phyloP scores from a whole-genome alignment of 2,113 vertebrate species.

The Antechinus flavipes region DNA sequence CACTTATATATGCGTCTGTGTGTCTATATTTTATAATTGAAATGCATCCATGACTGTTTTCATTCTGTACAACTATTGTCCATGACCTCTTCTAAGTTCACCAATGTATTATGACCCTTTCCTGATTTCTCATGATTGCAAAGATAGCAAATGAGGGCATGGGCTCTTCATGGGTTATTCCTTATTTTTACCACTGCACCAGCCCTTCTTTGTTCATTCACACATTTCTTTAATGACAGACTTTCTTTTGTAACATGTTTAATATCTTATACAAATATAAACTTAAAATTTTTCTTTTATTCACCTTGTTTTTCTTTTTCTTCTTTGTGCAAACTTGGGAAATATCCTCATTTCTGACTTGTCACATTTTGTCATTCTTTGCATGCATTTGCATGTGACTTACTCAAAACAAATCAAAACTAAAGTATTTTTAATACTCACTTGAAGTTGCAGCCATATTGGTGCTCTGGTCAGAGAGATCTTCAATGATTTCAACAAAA shows the following conservation, averaged over 20 bases:
- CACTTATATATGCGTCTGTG: too few species aligned
- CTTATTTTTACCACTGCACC: neutral
- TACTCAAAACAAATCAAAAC: neutral
- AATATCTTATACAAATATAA: neutral
- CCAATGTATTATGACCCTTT: neutral
- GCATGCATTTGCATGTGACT: neutral
- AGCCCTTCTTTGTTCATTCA: neutral
- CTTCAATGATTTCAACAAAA: constrained; percentile 94
- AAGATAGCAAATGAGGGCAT: neutral
- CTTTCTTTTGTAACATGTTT: neutral
- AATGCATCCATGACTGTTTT: neutral
- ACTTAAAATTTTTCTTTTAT: neutral
- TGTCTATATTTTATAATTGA: neutral
- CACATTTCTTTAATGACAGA: neutral
- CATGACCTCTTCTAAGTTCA: neutral
- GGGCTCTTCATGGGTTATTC: neutral
- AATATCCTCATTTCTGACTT: neutral
- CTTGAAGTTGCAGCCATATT: constrained; percentile 68
- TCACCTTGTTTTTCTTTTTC: neutral
- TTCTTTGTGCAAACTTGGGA: neutral
- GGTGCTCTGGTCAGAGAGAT: constrained; percentile 81
- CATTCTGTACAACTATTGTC: neutral
- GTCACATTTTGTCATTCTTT: neutral
- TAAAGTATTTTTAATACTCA: constrained; percentile 55
- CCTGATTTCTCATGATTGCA: neutral